Percentiles rank a stretch among this genome's conserved stretches.
phyloP scores from a whole-genome alignment of 1,140 invertebrate species.

The Linepithema humile region DNA sequence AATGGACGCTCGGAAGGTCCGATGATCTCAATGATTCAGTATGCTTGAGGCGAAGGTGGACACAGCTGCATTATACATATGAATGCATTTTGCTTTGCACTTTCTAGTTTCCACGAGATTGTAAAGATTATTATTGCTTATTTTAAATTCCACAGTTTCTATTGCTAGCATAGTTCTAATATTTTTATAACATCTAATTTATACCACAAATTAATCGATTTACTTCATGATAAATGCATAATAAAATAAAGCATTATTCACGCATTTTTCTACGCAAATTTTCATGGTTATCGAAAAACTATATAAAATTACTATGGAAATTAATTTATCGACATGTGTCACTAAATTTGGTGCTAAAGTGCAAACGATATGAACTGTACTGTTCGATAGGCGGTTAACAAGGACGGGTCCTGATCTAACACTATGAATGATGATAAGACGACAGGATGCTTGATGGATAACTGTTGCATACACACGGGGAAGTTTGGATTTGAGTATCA shows the following conservation, averaged over 20 bases:
- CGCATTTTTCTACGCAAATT: neutral
- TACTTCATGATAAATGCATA: neutral
- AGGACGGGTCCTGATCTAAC: neutral
- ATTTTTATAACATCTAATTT: no score
- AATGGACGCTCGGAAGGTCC: constrained; percentile 3
- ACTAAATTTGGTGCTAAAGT: neutral
- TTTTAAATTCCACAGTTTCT: neutral
- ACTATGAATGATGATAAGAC: constrained; percentile 15
- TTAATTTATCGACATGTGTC: neutral
- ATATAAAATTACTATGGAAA: neutral
- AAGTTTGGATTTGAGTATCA: constrained; percentile 45
- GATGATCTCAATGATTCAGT: constrained; percentile 36
- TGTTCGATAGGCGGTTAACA: neutral
- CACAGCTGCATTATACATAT: neutral
- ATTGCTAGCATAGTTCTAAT: no score
- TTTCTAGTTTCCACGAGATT: neutral
- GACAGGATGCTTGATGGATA: constrained; percentile 30
- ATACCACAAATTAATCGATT: neutral
- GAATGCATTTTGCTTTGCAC: neutral
- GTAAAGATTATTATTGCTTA: neutral
- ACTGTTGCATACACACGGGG: constrained; percentile 11
- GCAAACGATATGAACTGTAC: neutral
- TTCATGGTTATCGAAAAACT: neutral
- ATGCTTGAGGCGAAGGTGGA: constrained; percentile 22
- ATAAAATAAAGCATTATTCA: neutral